These are phyloP conservation scores for Danionella cerebrum DNA, from an alignment of 2,113 vertebrate genomes.

Conservation along the genomic window DNA sequence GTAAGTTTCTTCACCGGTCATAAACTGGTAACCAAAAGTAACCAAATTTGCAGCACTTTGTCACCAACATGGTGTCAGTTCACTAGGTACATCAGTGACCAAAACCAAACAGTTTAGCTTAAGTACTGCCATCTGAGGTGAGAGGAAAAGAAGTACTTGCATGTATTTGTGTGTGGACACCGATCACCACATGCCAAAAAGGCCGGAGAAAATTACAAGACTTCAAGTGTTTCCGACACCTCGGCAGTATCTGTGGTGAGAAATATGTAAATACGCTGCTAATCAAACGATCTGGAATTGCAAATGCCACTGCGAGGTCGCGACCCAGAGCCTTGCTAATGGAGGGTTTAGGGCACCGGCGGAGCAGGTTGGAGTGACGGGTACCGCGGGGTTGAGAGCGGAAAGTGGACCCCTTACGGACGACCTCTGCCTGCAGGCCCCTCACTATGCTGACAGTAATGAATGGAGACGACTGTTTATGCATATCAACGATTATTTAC, in stretches of 20 bases:
- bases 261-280: conserved; percentile 91
- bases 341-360: conserved; percentile 67
- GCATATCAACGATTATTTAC: conserved; percentile 84
- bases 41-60: no score
- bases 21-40: no score
- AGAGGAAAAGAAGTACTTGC: conserved; percentile 7
- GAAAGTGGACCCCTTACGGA: conserved; percentile 85
- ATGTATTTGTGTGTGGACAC: conserved; percentile 17
- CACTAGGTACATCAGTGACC: conserved; percentile 23
- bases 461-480: conserved; percentile 83
- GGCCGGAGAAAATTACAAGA: conserved; percentile 87
- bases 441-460: conserved; percentile 85
- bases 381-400: conserved; percentile 76
- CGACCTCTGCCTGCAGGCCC: conserved; percentile 85
- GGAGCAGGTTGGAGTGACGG: conserved; percentile 77
- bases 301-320: conserved; percentile 85
- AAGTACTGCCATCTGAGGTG: conserved; percentile 20
- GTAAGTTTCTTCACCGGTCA: no score
- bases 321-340: conserved; percentile 86
- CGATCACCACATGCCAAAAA: conserved; percentile 72
- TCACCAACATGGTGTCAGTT: no score
- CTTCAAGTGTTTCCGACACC: conserved; percentile 78
- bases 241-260: conserved; percentile 66
- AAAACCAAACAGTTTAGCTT: conserved; percentile 22
- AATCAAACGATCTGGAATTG: conserved; percentile 89